Evolutionary conservation across 2,113 vertebrate genomes (phyloP).

Genomic region (Grus americana): DNA sequence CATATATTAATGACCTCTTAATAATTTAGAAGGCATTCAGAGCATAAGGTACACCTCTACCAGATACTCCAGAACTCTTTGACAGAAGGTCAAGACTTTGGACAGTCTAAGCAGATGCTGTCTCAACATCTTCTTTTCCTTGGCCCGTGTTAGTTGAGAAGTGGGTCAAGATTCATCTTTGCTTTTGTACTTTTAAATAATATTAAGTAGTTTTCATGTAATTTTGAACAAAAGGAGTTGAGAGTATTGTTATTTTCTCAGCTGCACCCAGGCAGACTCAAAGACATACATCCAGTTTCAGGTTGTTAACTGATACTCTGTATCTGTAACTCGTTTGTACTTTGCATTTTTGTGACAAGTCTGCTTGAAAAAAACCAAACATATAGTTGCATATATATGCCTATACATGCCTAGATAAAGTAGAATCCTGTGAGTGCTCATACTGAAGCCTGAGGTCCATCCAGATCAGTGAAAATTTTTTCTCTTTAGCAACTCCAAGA

Average conservation of each 20-base stretch:
- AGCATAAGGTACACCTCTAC: background rate
- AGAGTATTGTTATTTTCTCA: background rate
- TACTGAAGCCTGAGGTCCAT: background rate
- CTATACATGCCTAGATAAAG: background rate
- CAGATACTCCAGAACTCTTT: background rate
- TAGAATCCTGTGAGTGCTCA: background rate
- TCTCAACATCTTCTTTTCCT: background rate
- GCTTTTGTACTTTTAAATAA: background rate
- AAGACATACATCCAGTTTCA: background rate
- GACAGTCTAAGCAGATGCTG: background rate
- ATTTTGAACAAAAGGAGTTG: background rate
- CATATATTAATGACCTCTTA: background rate
- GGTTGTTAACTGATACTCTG: background rate
- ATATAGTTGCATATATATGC: background rate
- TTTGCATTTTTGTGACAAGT: background rate
- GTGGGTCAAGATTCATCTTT: background rate
- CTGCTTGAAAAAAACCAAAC: background rate
- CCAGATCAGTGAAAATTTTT: background rate
- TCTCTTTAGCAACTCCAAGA: background rate
- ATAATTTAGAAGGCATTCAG: background rate
- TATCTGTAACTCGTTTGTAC: background rate
- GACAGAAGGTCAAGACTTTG: background rate
- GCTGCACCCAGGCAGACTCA: background rate
- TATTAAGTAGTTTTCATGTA: background rate
- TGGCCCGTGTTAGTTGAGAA: background rate